Percentiles rank a stretch among this genome's conserved stretches.
Evolutionary conservation across 2,113 vertebrate species (phyloP).

Genomic region (Myotis brandtii): DNA sequence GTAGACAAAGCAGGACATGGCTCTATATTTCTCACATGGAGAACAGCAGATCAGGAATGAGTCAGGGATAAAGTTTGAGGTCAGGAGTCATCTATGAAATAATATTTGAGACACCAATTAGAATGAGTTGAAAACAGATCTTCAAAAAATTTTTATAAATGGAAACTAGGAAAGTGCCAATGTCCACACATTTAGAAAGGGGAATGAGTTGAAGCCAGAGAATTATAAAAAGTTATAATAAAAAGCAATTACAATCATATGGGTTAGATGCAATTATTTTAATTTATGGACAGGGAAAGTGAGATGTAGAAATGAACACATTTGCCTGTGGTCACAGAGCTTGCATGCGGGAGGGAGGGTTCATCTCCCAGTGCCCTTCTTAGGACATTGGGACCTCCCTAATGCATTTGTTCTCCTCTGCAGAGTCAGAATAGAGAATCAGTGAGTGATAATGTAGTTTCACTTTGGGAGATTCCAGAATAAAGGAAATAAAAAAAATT

Average conservation of each 20-base stretch:
- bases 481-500: not conserved
- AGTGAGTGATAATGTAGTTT: not conserved
- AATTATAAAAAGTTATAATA: not conserved
- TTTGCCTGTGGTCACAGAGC: not conserved
- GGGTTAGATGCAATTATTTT: not conserved
- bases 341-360: not conserved
- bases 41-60: not conserved
- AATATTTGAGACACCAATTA: not conserved
- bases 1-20: not conserved
- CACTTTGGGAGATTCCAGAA: too few relatives aligned
- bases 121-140: not conserved
- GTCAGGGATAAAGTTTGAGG: not conserved
- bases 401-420: not conserved
- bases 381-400: not conserved
- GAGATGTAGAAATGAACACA: not conserved
- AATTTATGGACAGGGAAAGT: not conserved
- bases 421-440: not conserved
- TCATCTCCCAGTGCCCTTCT: not conserved
- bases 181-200: not conserved
- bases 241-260: not conserved
- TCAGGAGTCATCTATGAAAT: not conserved
- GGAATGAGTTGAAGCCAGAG: not conserved
- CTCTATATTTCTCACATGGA: not conserved
- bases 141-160: not conserved
- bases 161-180: not conserved